Evolutionary conservation across 2,113 vertebrate species (phyloP).

Genomic region (Stigmatopora nigra): DNA sequence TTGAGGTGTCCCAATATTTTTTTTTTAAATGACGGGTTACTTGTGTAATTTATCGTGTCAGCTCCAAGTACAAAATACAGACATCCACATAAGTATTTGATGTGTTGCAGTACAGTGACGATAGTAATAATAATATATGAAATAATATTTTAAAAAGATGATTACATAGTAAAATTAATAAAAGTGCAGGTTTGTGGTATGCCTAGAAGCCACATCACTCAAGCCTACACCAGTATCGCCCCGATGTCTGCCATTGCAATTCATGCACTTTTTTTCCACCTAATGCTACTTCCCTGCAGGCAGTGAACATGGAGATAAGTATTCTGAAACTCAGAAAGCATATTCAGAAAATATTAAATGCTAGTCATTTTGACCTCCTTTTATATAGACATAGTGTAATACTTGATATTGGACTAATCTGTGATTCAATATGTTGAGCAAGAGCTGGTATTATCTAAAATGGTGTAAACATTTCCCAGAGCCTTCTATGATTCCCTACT

Average conservation of each 20-base stretch:
- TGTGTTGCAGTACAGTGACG: not conserved
- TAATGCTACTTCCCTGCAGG: constrained; percentile 8
- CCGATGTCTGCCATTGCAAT: constrained; percentile 8
- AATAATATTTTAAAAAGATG: too few relatives aligned
- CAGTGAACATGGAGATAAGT: constrained; percentile 17
- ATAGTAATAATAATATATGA: too few relatives aligned
- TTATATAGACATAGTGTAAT: constrained; percentile 46
- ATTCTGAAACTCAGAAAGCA: constrained; percentile 37
- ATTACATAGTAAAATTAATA: too few relatives aligned
- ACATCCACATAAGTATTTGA: not conserved
- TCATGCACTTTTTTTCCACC: constrained; percentile 14
- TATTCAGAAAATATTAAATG: constrained; percentile 46
- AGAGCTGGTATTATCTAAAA: constrained; percentile 62
- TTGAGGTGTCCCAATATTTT: not conserved
- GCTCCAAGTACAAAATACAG: not conserved
- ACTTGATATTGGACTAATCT: constrained; percentile 66
- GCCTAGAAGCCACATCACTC: not conserved
- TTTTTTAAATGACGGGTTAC: not conserved
- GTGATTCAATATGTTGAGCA: constrained; percentile 68
- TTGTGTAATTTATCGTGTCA: not conserved
- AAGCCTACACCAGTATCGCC: not conserved
- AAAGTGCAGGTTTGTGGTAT: not conserved
- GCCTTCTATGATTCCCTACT: constrained; percentile 55
- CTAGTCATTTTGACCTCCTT: constrained; percentile 52
- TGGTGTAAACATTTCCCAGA: constrained; percentile 70